phyloP scores from a whole-genome alignment of 2,888 invertebrate species.

The Drosophila picticornis region DNA sequence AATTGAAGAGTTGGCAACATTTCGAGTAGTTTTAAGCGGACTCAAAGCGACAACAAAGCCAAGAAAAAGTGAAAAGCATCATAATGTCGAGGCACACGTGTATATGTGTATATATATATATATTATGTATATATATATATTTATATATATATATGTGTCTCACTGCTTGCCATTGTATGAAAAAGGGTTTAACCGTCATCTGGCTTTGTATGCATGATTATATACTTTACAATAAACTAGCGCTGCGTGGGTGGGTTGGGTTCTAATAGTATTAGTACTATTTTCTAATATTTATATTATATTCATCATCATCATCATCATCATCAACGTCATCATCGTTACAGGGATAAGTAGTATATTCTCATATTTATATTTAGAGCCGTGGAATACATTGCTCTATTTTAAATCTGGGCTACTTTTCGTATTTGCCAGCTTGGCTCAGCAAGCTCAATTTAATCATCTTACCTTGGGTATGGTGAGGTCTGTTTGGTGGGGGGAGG shows the following conservation, averaged over 20 bases:
- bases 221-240: background rate
- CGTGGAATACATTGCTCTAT: background rate
- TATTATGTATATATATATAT: no score
- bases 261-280: background rate
- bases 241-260: background rate
- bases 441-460: slow-evolving; percentile 32
- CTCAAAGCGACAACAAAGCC: background rate
- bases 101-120: background rate
- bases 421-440: slow-evolving; percentile 3
- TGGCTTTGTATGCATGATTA: background rate
- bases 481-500: slow-evolving; percentile 17
- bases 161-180: background rate
- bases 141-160: background rate
- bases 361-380: background rate
- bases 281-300: background rate
- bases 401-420: background rate
- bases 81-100: background rate
- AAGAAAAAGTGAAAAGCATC: slow-evolving; percentile 16
- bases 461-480: slow-evolving; percentile 27
- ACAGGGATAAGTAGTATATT: background rate
- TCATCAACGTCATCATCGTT: background rate
- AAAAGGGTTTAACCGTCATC: background rate
- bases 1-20: slow-evolving; percentile 16
- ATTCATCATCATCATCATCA: background rate
- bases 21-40: slow-evolving; percentile 16